A percentile compares a stretch with the other conserved stretches of the same genome.
Conservation (phyloP, 2,888 invertebrate genomes). For the Tetramorium bicarinatum region DNA sequence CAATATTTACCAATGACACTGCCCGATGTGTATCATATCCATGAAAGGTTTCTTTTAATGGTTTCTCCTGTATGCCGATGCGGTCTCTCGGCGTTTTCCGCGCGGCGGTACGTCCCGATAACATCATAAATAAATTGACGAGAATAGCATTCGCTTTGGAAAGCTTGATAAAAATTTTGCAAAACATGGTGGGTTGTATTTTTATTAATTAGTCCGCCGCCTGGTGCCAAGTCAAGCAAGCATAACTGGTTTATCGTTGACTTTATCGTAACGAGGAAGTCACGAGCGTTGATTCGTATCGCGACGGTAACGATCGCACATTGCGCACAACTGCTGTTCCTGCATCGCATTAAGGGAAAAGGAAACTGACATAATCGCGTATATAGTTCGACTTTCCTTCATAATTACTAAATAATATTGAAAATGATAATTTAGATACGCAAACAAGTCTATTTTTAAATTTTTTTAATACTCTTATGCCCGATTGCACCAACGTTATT, state of each 20-base stretch:
- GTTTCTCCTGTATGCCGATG: constrained; percentile 8
- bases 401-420: not conserved
- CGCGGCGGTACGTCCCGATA: constrained; percentile 18
- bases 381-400: not conserved
- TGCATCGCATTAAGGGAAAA: constrained; percentile 10
- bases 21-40: constrained; percentile 28
- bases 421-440: not conserved
- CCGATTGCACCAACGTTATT: no score
- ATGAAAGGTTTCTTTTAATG: constrained; percentile 26
- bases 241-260: constrained; percentile 34
- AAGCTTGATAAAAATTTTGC: constrained; percentile 27
- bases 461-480: not conserved
- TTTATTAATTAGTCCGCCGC: constrained; percentile 40
- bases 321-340: constrained; percentile 35
- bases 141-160: constrained; percentile 9
- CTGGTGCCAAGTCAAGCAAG: constrained; percentile 13
- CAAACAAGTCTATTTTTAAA: not conserved
- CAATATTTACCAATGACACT: constrained; percentile 47
- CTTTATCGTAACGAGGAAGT: constrained; percentile 40
- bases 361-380: not conserved
- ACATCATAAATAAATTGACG: constrained; percentile 33
- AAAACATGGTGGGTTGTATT: constrained; percentile 5
- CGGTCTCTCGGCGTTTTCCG: not conserved
- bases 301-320: constrained; percentile 38
- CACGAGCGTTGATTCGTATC: constrained; percentile 48